Base-by-base conservation (phyloP, 2,888 invertebrate species). In the Oscheius myriophilus region DNA sequence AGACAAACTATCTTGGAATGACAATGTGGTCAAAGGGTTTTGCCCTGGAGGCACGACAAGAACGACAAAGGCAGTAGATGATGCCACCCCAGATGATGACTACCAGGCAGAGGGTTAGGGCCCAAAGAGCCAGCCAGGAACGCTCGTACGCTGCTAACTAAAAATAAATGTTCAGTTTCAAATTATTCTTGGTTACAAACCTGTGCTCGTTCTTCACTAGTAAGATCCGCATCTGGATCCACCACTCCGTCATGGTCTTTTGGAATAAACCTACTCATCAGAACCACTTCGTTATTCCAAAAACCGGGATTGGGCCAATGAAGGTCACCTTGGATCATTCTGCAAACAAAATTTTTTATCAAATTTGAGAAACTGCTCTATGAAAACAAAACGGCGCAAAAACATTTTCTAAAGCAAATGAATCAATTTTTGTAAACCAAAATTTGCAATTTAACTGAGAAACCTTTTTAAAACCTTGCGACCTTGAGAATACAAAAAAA, bases 61-160 rank as follows among this genome's bases (percentile, higher is more conserved):
- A 82, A 39, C 77, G 71, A 45, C 73, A 74, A 14, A 82, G 81
- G 55, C 79, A 72, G 54, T 83, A 86, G 49, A 73, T 74, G 43
- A 87, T 76, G 43, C 70, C 59, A 9, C 63, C 45, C 86, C 86
- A 86, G 11, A 87, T 71, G 14, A 86, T 55, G 2, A 84, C 12
- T 0, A 82, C 84, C 11, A 86, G 64, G n/a, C 75, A 73, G 23
- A 79, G 74, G 18, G 82, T 87, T 76, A 87, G 75, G 21, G 83
- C 72, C 86, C 86, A 86, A 9, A 86, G 71, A 0, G 84, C 87
- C 70, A 75, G 81, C 84, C 85, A 86, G 0, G 86, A 82, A 9
- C 86, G 79, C 14, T 80, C 73, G 68, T 84, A 84, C 6, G 85
- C 85, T 16, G 77, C 78, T 18, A 84, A 67, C 73, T 82, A 54